Base-by-base conservation (phyloP, 2,888 invertebrate species). In the Hyppa rectilinea region DNA sequence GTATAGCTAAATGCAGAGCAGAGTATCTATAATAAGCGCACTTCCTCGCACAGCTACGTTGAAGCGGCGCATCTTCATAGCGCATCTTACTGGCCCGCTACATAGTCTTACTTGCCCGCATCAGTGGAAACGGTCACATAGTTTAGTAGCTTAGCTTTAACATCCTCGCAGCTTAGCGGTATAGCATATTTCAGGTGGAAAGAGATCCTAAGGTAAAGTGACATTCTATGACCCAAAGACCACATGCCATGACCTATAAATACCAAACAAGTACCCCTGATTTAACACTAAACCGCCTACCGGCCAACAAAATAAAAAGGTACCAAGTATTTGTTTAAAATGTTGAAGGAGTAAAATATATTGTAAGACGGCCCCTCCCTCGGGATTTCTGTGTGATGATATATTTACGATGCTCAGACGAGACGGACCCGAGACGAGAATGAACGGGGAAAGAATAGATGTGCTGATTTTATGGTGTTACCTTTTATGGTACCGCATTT, bases 321-420 rank as follows among this genome's bases (percentile, higher is more conserved):
- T 49, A 29, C 34, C 23, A 55, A 65, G 60, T 89, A 86, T 93
- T 92, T 92, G 92, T 90, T 91, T 91, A 91, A 88, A 91, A 87
- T 89, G 89, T 90, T 90, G 87, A 86, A 85, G 78, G 36, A 78
- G 75, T 81, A 77, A 85, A 87, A 84, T 83, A 82, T 85, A 75
- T 80, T 79, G 83, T 81, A 78, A 76, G 71, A 40, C 1, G 73
- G 72, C 70, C 76, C 87, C 85, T 85, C 82, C 86, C 79, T 71
- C 75, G 70, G 83, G 85, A 86, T 86, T 87, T 87, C 84, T 87
- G 85, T 85, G 84, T 83, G 84, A 86, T 84, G 87, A 85, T 86
- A 86, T 82, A 71, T 92, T 92, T 91, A 92, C 89, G 92, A 88
- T 49, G 58, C 9, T 47, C 75, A 67, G 75, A 69, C 79, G 80